These are phyloP conservation scores for Charadrius vociferus DNA, from an alignment of 2,113 vertebrate genomes.

Conservation along the genomic window DNA sequence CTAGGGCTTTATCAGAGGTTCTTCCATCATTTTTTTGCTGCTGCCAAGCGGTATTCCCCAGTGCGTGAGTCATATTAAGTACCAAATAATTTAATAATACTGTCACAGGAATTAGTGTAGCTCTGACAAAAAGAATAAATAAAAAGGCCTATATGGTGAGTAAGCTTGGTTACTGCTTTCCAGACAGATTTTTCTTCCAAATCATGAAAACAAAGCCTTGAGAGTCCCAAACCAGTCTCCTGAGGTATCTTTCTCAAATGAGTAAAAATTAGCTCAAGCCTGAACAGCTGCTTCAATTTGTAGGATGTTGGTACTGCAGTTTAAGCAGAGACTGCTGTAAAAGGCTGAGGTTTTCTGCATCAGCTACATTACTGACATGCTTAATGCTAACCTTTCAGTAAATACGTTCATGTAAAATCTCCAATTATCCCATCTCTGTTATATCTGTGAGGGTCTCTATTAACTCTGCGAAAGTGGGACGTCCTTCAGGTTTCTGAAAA, in stretches of 20 bases:
- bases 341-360: not conserved
- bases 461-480: slow-evolving; percentile 82
- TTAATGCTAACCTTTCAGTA: not conserved
- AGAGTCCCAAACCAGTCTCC: not conserved
- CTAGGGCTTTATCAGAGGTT: not conserved
- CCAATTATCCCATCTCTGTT: slow-evolving; percentile 63
- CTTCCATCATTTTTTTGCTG: not conserved
- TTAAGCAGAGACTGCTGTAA: not conserved
- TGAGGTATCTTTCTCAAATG: not conserved
- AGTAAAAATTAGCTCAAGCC: not conserved
- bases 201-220: not conserved
- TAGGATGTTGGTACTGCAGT: not conserved
- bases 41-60: not conserved
- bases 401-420: not conserved
- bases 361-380: not conserved
- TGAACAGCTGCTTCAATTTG: not conserved
- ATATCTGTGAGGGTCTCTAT: slow-evolving; percentile 73
- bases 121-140: not conserved
- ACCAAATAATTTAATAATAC: not conserved
- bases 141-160: not conserved
- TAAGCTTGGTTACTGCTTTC: not conserved
- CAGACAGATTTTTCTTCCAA: not conserved
- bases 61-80: not conserved
- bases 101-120: not conserved
- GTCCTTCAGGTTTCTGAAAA: slow-evolving; percentile 80